Evolutionary conservation across 2,113 vertebrate species (phyloP).

Genomic region (Cyanocitta stelleri): DNA sequence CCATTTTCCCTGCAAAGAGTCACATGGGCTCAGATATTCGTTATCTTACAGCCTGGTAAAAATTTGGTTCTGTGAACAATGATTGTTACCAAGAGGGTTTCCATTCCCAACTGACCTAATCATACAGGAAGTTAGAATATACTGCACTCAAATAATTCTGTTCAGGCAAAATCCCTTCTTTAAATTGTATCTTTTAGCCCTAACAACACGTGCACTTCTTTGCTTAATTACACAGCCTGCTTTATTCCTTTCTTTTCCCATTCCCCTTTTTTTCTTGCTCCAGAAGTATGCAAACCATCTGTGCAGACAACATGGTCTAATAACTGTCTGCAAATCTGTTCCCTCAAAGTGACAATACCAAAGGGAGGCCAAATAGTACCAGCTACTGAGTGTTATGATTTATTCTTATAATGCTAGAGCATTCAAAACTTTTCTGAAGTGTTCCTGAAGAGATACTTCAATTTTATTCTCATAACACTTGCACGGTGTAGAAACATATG

Average conservation of each 20-base stretch:
- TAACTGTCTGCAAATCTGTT: background rate
- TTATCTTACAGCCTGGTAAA: background rate
- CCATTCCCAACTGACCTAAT: background rate
- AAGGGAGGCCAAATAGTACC: background rate
- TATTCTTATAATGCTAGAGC: background rate
- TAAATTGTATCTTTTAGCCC: background rate
- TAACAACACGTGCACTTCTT: background rate
- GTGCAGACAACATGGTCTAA: background rate
- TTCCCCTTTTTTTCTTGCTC: background rate
- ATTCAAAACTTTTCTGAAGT: background rate
- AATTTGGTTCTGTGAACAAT: background rate
- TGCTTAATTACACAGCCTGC: background rate
- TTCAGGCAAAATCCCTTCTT: background rate
- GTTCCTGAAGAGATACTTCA: background rate
- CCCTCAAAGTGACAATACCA: background rate
- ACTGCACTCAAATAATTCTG: background rate
- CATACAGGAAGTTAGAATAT: background rate
- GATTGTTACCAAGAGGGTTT: background rate
- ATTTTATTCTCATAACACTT: background rate
- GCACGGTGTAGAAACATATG: background rate
- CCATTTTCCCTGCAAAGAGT: background rate
- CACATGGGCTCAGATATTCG: fast-evolving
- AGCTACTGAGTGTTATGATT: background rate
- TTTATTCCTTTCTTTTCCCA: background rate
- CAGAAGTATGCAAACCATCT: constrained; percentile 18